These are phyloP conservation scores for Notarius lentiginosus DNA, from an alignment of 2,113 vertebrate genomes.

Conservation along the genomic window DNA sequence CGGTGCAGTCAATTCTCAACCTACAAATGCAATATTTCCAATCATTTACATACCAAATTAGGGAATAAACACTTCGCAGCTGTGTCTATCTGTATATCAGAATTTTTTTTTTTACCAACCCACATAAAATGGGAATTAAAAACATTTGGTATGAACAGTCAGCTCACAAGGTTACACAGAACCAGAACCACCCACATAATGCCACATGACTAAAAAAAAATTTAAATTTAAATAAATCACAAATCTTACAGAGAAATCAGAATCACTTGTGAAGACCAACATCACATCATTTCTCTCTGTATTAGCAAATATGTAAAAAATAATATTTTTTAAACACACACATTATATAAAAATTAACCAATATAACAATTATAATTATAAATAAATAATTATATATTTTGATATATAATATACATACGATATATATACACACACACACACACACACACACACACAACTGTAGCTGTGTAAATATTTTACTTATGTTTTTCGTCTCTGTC, in stretches of 20 bases:
- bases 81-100: background rate
- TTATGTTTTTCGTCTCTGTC: too few species aligned
- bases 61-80: background rate
- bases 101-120: background rate
- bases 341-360: too few species aligned
- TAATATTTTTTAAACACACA: too few species aligned
- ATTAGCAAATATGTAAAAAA: background rate
- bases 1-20: constrained; percentile 5
- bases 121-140: constrained; percentile 16
- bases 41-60: background rate
- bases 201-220: background rate
- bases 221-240: background rate
- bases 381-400: too few species aligned
- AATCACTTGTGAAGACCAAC: background rate
- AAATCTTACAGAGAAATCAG: background rate
- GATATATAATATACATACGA: too few species aligned
- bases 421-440: too few species aligned
- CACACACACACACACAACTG: too few species aligned
- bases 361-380: too few species aligned
- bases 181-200: constrained; percentile 31
- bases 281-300: background rate
- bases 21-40: constrained; percentile 15
- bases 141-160: constrained; percentile 30
- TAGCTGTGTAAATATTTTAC: too few species aligned
- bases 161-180: constrained; percentile 26